These are phyloP conservation scores for Prunella strophiata DNA, from an alignment of 2,797 vertebrate genomes.

Conservation along the genomic window DNA sequence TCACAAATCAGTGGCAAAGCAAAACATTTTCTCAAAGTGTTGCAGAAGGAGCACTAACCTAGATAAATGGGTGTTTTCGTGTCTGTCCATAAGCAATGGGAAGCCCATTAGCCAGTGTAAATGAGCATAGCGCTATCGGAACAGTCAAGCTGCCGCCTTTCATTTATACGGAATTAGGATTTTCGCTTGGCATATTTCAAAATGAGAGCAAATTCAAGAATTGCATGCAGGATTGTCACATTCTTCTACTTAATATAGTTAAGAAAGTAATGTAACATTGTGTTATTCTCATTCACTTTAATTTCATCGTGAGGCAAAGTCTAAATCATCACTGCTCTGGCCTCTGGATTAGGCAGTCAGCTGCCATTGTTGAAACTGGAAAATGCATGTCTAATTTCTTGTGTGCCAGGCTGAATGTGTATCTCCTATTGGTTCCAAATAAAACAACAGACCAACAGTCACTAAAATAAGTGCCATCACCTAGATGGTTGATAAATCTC, in stretches of 20 bases:
- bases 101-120: conserved; percentile 44
- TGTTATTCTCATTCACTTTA: conserved; percentile 14
- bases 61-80: conserved; percentile 48
- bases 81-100: conserved; percentile 33
- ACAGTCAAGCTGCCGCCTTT: background rate
- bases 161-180: background rate
- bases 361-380: conserved; percentile 48
- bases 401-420: conserved; percentile 47
- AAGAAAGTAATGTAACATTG: background rate
- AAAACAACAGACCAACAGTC: conserved; percentile 48
- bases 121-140: conserved; percentile 12
- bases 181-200: background rate
- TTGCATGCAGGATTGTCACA: background rate
- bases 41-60: conserved; percentile 26
- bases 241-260: background rate
- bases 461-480: conserved; percentile 62
- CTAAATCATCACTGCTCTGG: background rate
- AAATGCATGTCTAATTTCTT: conserved; percentile 70
- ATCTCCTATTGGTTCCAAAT: conserved; percentile 34
- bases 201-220: background rate
- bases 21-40: conserved; percentile 52
- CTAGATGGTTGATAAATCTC: conserved; percentile 71
- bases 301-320: background rate
- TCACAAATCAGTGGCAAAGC: conserved; percentile 44
- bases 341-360: conserved; percentile 28